Evolutionary conservation across 2,113 vertebrate genomes (phyloP), one percentile per base, ranked within the genome.

Genomic region (Urocitellus parryii): DNA sequence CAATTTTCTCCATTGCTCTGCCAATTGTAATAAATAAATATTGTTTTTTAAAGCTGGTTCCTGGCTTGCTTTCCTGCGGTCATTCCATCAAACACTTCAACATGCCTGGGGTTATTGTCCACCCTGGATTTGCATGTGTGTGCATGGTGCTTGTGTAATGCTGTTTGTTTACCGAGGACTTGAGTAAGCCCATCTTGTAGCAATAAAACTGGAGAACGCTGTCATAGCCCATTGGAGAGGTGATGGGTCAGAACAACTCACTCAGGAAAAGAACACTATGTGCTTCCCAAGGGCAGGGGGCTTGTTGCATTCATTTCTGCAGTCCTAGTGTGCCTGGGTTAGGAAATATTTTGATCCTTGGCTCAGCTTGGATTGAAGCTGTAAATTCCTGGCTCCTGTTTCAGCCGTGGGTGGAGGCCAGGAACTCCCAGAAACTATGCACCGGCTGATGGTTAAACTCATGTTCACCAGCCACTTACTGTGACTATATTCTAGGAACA

Each of bases 1-100:
- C 96, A 96, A 97, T 97, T 98, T 97, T 96, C 97, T 88, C 90
- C 97, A 96, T 96, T 94, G 95, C 94, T 96, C 65, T 96, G 87
- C 81, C 97, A 96, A 83, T 96, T 96, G 97, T 97, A 97, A 96
- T 97, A 97, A 97, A 97, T 96, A 98, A 98, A 97, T 96, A 97
- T 88, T 96, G 92, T 97, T 96, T 94, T 97, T 96, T 94, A 95
- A 97, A 96, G 95, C 90, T 88, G 88, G 78, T 88, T 97, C 92
- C 94, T 97, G 96, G 96, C 88, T 97, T 88, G 90, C 88, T 94
- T 97, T 97, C 88, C 94, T 0, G 18, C 29, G 68, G 67, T 76
- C 93, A 84, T 83, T 72, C 76, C 84, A 97, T 97, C 94, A 97
- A 96, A 95, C 90, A 96, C 25, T 92, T 34, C 80, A 79, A 72